Percentiles rank a stretch among this genome's conserved stretches.
Conservation (phyloP, 2,113 vertebrate genomes). For the Thalassoma bifasciatum region DNA sequence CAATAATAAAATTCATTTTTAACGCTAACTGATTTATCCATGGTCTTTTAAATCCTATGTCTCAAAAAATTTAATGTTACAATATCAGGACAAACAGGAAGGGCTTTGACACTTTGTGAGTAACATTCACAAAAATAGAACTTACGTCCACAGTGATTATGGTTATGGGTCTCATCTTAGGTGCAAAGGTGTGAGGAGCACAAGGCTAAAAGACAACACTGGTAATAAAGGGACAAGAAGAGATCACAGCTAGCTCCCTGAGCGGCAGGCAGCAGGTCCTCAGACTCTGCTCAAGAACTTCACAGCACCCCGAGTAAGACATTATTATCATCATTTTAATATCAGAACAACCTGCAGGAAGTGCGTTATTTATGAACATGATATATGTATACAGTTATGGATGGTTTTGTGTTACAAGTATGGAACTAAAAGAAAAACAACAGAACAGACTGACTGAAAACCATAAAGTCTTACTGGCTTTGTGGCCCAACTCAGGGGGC, state of each 20-base stretch:
- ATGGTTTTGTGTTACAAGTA: slow-evolving; percentile 45
- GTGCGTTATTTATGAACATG: slow-evolving; percentile 51
- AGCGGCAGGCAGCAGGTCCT: slow-evolving; percentile 69
- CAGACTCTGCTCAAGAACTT: slow-evolving; percentile 64
- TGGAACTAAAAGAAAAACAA: slow-evolving; percentile 35
- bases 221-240: slow-evolving; percentile 75
- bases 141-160: slow-evolving; percentile 84
- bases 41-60: slow-evolving; percentile 67
- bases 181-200: slow-evolving; percentile 80
- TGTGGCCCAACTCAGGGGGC: slow-evolving; percentile 73
- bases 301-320: slow-evolving; percentile 71
- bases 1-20: slow-evolving; percentile 70
- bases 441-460: slow-evolving; percentile 41
- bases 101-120: slow-evolving; percentile 82
- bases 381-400: slow-evolving; percentile 54
- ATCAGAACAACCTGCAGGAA: slow-evolving; percentile 41
- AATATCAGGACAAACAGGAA: slow-evolving; percentile 80
- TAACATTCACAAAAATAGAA: slow-evolving; percentile 85
- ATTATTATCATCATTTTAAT: slow-evolving; percentile 46
- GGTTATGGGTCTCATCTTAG: slow-evolving; percentile 82
- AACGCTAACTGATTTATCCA: slow-evolving; percentile 58
- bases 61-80: slow-evolving; percentile 73
- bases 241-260: slow-evolving; percentile 83
- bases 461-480: slow-evolving; percentile 64
- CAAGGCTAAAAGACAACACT: slow-evolving; percentile 74